Percentiles rank a stretch among this genome's conserved stretches.
These are phyloP conservation scores for Meteorus cinctellus DNA, from an alignment of 2,888 invertebrate species.

Conservation along the genomic window DNA sequence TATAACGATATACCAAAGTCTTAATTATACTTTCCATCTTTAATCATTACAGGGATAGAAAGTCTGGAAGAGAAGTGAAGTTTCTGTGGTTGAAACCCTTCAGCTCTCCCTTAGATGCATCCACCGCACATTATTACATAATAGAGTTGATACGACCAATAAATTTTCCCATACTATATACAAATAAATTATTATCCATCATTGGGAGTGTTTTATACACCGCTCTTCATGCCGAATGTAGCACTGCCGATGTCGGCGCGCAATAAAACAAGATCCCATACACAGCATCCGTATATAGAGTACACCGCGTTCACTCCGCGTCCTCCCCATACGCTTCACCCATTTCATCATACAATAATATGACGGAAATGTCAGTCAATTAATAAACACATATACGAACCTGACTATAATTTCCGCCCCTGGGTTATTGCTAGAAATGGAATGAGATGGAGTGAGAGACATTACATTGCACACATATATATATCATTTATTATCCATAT, in stretches of 20 bases:
- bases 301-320: background rate
- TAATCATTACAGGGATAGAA: no score
- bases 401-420: conserved; percentile 72
- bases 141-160: no score
- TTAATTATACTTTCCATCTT: no score
- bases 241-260: background rate
- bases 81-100: no score
- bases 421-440: conserved; percentile 51
- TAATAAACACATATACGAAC: conserved; percentile 72
- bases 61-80: no score
- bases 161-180: background rate
- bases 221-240: background rate
- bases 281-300: background rate
- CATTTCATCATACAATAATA: conserved; percentile 62
- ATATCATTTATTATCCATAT: background rate
- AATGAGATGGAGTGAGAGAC: conserved; percentile 28
- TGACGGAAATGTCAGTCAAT: conserved; percentile 74
- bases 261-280: conserved; percentile 18
- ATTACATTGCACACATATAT: conserved; percentile 33
- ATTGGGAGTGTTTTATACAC: background rate
- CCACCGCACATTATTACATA: no score
- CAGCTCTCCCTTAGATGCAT: no score
- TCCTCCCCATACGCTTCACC: conserved; percentile 35
- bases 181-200: background rate
- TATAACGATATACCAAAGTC: no score